A percentile compares a stretch with the other conserved stretches of the same genome.
Evolutionary conservation across 2,888 invertebrate genomes (phyloP).

Genomic region (Melangyna quadrimaculata): DNA sequence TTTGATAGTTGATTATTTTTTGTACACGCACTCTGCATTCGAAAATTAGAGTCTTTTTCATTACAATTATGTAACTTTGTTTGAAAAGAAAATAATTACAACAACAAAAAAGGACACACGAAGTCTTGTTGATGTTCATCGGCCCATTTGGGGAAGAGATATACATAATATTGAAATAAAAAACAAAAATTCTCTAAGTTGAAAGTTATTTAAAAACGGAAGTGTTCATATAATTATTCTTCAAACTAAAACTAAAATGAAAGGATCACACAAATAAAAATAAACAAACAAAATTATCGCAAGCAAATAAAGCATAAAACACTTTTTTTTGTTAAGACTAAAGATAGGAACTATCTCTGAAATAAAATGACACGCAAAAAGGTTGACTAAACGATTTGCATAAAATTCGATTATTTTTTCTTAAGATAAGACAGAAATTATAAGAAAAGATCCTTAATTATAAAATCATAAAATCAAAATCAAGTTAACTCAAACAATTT

Average conservation of each 20-base stretch:
- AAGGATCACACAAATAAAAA: slow-evolving; percentile 56
- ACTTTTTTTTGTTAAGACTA: slow-evolving; percentile 57
- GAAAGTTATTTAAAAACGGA: slow-evolving; percentile 20
- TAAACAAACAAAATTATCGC: slow-evolving; percentile 49
- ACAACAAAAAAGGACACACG: slow-evolving; percentile 73
- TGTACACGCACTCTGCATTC: slow-evolving; percentile 10
- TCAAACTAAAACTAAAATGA: slow-evolving; percentile 62
- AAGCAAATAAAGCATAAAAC: slow-evolving; percentile 70
- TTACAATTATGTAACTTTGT: slow-evolving; percentile 31
- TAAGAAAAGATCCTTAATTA: slow-evolving; percentile 13
- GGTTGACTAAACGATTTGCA: slow-evolving; percentile 37
- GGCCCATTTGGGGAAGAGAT: slow-evolving; percentile 34
- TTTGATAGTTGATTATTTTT: slow-evolving; percentile 33
- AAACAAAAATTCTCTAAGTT: background rate
- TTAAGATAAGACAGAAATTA: slow-evolving; percentile 11
- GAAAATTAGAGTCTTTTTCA: slow-evolving; percentile 5
- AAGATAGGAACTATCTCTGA: slow-evolving; percentile 50
- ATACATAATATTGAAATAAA: background rate
- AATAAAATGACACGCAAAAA: slow-evolving; percentile 48
- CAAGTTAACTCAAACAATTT: too few species aligned
- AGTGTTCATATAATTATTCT: slow-evolving; percentile 40
- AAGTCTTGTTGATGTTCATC: slow-evolving; percentile 59
- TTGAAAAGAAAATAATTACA: slow-evolving; percentile 70
- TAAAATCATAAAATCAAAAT: slow-evolving; percentile 50
- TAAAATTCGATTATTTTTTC: slow-evolving; percentile 15